Conservation (phyloP, 2,113 vertebrate species). For the Mastomys coucha region DNA sequence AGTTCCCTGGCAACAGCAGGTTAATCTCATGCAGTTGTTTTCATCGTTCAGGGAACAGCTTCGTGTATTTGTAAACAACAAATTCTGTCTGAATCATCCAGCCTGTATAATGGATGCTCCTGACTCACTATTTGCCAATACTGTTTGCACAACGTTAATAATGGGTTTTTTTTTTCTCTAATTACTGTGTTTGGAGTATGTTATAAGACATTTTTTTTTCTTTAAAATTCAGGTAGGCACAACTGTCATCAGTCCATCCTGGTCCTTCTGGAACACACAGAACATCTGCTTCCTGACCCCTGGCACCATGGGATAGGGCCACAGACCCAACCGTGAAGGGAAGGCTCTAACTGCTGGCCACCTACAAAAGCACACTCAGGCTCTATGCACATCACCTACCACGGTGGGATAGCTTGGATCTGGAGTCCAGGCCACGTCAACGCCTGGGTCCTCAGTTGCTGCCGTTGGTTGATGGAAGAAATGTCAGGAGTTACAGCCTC, state of each 20-base stretch:
- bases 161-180: conserved; percentile 9
- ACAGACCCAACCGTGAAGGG: not conserved
- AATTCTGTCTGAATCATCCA: conserved; percentile 29
- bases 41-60: not conserved
- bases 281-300: not conserved
- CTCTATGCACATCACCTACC: not conserved
- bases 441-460: not conserved
- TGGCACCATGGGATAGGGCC: not conserved
- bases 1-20: conserved; percentile 3
- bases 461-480: not conserved
- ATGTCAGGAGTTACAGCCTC: not conserved
- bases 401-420: not conserved
- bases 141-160: conserved; percentile 33
- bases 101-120: not conserved
- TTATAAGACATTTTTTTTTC: not conserved
- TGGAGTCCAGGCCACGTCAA: not conserved
- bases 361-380: not conserved
- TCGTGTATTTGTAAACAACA: conserved; percentile 10
- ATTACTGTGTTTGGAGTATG: conserved; percentile 47
- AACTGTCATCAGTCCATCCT: not conserved
- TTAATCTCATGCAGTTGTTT: not conserved
- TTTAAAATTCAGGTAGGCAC: not conserved
- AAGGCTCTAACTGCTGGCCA: not conserved
- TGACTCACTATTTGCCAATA: not conserved
- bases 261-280: not conserved